Base-by-base conservation (phyloP, 2,113 vertebrate genomes). In the Uropsilus gracilis region DNA sequence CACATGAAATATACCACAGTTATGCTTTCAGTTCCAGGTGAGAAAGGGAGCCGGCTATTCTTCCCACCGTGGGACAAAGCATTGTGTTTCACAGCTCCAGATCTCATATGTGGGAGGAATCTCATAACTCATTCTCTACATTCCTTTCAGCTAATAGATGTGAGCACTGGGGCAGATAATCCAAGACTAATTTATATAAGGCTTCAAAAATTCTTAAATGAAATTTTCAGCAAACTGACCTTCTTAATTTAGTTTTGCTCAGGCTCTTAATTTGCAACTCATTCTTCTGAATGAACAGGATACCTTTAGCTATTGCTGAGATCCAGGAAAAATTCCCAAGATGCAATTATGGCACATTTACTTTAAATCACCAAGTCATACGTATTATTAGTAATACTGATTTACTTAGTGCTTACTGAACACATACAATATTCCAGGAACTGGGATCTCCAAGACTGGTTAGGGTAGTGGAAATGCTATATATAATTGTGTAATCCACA, bases 151-250 rank as follows among this genome's bases (percentile, higher is more conserved):
- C 4, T 87, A 69, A 95, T 71, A 92, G 72, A 92, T 94, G 90
- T 50, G 90, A 88, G 81, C 76, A 87, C 20, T 94, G 34, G 66
- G 71, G 55, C n/a, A 91, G 53, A 94, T 91, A 91, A 96, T 88
- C n/a, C 44, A 87, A 77, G 44, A 55, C n/a, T 85, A 66, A 53
- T 89, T 96, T 91, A 59, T 91, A 71, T 69, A 59, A 90, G 59
- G 24, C 61, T 96, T 72, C 95, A 34, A 90, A 96, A 93, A 91
- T 69, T n/a, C 75, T 63, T 91, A 46, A 96, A 89, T 96, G 42
- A 77, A 73, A 73, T 93, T 89, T 87, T 87, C 77, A 84, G 66
- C 76, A 95, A 95, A 94, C 78, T 89, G 73, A 89, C 82, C 85
- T 86, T 80, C 75, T 90, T 88, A 94, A 90, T 92, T 95, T 95